These are phyloP conservation scores for Macrosiphum euphorbiae DNA, from an alignment of 2,888 invertebrate genomes.

Conservation along the genomic window DNA sequence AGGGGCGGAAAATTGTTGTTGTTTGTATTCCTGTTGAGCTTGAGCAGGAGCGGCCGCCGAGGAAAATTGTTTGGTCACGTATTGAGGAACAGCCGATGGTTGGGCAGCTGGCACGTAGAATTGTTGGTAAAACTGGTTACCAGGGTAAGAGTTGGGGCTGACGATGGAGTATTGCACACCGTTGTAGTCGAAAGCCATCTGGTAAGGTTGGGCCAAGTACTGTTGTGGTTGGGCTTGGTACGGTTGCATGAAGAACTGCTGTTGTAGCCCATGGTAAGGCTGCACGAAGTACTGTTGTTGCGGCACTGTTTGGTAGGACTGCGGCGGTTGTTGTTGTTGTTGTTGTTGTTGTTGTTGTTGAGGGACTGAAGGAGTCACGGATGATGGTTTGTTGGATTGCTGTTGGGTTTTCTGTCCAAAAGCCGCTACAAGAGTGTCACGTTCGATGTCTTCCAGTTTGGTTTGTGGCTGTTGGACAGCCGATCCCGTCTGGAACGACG, in stretches of 20 bases:
- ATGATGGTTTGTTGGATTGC: background rate
- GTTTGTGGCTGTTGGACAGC: slow-evolving; percentile 35
- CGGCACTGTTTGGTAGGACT: background rate
- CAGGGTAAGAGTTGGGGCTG: slow-evolving; percentile 20
- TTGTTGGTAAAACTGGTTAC: slow-evolving; percentile 47
- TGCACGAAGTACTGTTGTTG: slow-evolving; percentile 48
- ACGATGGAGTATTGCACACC: slow-evolving; percentile 49
- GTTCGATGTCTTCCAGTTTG: slow-evolving; percentile 60
- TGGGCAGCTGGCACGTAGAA: slow-evolving; percentile 44
- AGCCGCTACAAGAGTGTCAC: slow-evolving; percentile 4
- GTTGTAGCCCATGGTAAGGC: slow-evolving; percentile 5
- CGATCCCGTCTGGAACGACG: slow-evolving; percentile 31
- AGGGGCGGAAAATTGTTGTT: slow-evolving; percentile 18
- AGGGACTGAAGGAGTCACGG: background rate
- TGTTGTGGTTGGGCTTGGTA: slow-evolving; percentile 51
- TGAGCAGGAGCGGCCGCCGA: background rate
- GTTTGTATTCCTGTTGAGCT: slow-evolving; percentile 13
- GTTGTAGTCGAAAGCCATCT: slow-evolving; percentile 41
- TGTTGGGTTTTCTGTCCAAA: slow-evolving; percentile 44
- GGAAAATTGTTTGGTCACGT: slow-evolving; percentile 50
- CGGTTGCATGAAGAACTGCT: slow-evolving; percentile 53
- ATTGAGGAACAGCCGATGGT: slow-evolving; percentile 48
- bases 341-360: slow-evolving; percentile 4
- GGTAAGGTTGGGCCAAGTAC: slow-evolving; percentile 45
- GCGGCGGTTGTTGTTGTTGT: background rate